These are phyloP conservation scores for Trematomus loennbergii DNA, from an alignment of 2,113 vertebrate species.

Conservation along the genomic window DNA sequence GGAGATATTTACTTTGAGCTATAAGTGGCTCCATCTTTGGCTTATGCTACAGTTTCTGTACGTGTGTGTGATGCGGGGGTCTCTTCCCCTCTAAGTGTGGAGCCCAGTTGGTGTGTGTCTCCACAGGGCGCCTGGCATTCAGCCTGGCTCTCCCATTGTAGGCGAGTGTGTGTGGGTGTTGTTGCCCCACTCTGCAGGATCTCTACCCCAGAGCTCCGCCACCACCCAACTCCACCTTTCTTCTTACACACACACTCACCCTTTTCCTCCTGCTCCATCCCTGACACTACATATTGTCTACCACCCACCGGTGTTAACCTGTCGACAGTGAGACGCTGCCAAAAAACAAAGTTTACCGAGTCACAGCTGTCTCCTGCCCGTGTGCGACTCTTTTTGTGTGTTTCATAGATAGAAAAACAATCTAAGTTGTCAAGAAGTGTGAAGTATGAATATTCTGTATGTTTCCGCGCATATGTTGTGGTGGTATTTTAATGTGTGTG, in stretches of 20 bases:
- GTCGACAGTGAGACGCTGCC: conserved; percentile 66
- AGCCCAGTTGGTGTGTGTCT: conserved; percentile 71
- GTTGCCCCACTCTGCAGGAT: conserved; percentile 75
- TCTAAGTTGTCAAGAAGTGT: conserved; percentile 65
- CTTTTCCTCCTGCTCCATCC: conserved; percentile 71
- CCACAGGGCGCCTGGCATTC: conserved; percentile 72
- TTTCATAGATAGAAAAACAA: conserved; percentile 58
- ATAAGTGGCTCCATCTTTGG: conserved; percentile 37
- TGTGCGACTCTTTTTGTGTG: conserved; percentile 59
- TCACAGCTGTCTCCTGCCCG: conserved; percentile 75
- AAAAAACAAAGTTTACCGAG: conserved; percentile 76
- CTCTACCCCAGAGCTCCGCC: conserved; percentile 54
- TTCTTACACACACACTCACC: conserved; percentile 47
- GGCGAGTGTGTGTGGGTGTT: conserved; percentile 81
- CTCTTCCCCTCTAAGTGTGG: conserved; percentile 53
- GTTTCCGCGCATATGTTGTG: conserved; percentile 71
- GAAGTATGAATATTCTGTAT: conserved; percentile 75
- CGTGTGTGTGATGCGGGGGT: conserved; percentile 44
- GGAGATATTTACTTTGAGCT: conserved; percentile 5
- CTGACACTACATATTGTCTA: conserved; percentile 84
- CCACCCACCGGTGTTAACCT: conserved; percentile 84
- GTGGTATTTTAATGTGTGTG: conserved; percentile 55
- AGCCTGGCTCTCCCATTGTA: conserved; percentile 70
- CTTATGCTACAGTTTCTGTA: conserved; percentile 45
- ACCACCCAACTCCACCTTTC: conserved; percentile 43